Evolutionary conservation across 2,888 invertebrate genomes (phyloP).

Genomic region (Andricus quercusramuli): DNA sequence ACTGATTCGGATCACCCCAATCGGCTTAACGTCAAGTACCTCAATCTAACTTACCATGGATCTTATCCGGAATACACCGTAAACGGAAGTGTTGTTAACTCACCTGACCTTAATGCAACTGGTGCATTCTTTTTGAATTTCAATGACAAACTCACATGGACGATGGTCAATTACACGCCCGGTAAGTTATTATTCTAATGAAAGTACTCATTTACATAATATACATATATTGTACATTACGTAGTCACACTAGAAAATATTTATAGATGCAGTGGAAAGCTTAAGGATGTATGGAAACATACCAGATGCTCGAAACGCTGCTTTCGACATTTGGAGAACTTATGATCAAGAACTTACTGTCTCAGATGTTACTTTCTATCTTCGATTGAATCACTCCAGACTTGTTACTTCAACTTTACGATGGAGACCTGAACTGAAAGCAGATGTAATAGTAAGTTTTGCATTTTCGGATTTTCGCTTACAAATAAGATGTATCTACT

Average conservation of each 20-base stretch:
- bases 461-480: not conserved
- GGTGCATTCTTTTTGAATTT: conserved; percentile 83
- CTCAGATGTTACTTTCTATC: conserved; percentile 88
- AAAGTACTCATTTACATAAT: too few species aligned
- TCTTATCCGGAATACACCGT: conserved; percentile 80
- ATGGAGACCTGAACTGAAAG: conserved; percentile 89
- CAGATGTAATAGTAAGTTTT: conserved; percentile 80
- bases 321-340: conserved; percentile 89
- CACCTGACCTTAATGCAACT: conserved; percentile 81
- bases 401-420: conserved; percentile 88
- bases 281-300: conserved; percentile 87
- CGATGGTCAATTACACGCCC: conserved; percentile 86
- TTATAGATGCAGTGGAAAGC: conserved; percentile 83
- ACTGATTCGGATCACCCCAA: conserved; percentile 75
- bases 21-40: conserved; percentile 75
- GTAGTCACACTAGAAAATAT: conserved; percentile 24
- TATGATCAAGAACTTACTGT: conserved; percentile 88
- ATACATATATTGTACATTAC: not conserved
- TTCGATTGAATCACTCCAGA: conserved; percentile 91
- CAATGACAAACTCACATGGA: conserved; percentile 81
- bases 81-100: conserved; percentile 82
- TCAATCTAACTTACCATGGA: conserved; percentile 80
- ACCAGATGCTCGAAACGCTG: conserved; percentile 87
- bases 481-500: not conserved
- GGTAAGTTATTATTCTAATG: conserved; percentile 65